phyloP scores from a whole-genome alignment of 2,113 vertebrate genomes.

The Gambusia holbrooki region DNA sequence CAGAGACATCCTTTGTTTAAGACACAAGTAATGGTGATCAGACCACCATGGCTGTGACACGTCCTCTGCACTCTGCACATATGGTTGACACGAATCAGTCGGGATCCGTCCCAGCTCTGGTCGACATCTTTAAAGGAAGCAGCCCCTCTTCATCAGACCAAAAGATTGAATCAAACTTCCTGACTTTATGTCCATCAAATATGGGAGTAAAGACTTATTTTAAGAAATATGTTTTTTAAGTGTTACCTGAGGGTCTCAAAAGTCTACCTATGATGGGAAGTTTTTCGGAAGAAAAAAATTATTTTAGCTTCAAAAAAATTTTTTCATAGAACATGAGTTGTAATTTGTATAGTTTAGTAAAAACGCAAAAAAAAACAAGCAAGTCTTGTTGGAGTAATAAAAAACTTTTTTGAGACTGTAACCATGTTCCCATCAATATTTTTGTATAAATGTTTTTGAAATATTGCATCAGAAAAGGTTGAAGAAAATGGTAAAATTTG shows the following conservation, averaged over 20 bases:
- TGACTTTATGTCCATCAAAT: not conserved
- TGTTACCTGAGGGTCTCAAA: not conserved
- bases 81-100: constrained; percentile 49
- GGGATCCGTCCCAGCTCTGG: constrained; percentile 17
- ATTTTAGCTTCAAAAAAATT: too few relatives aligned
- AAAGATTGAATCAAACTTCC: not conserved
- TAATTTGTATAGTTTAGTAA: too few relatives aligned
- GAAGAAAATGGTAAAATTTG: too few relatives aligned
- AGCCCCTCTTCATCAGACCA: not conserved
- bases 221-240: constrained; percentile 20
- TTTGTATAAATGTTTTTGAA: too few relatives aligned
- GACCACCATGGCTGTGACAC: constrained; percentile 62
- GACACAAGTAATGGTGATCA: constrained; percentile 57
- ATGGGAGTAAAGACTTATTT: constrained; percentile 42
- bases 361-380: too few relatives aligned
- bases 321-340: too few relatives aligned
- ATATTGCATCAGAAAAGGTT: too few relatives aligned
- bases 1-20: constrained; percentile 62
- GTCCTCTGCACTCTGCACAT: constrained; percentile 56
- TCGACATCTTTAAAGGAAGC: constrained; percentile 11
- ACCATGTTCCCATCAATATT: too few relatives aligned
- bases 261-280: too few relatives aligned
- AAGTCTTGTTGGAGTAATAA: too few relatives aligned
- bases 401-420: too few relatives aligned
- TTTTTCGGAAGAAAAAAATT: too few relatives aligned